Evolutionary conservation across 2,888 invertebrate genomes (phyloP), one percentile per base, ranked within the genome.

Genomic region (Tridacna crocea): DNA sequence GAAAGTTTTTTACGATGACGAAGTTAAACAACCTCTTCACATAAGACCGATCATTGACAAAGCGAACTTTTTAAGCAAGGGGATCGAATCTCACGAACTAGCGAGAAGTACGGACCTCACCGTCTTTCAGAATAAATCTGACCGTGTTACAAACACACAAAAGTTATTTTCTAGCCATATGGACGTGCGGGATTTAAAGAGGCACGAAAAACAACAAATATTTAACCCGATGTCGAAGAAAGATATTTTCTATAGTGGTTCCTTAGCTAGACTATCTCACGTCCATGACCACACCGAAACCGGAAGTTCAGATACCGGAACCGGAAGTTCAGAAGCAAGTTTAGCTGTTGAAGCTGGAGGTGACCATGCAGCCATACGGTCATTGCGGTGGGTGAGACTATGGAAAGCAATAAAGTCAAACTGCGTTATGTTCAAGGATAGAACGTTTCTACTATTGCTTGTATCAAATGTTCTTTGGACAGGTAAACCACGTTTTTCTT

Each of bases 191-290:
- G 75, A 77, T 27, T 51, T 75, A 1, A n/a, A 36, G 22, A 36
- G 51, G 24, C 48, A 36, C 24, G 27, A 48, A 11, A 63, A 36
- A 17, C 70, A 72, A 60, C 65, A 80, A 46, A 77, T 83, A 8
- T 77, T 84, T 24, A 82, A 97, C 1, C 97, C 98, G 22, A 96
- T 98, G 96, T 96, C 97, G 91, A 96, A 97, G 79, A 97, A 97
- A 76, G 98, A 99, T 94, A 96, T 98, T 13, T 96, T 99, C 90
- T 98, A 98, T 94, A 97, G 97, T 93, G 98, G 98, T 88, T 97
- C 96, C 90, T 94, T 96, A 46, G 94, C 95, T 66, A 63, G 77
- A 8, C n/a, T 82, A 0, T 63, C 79, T 13, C 70, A 72, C 13
- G 15, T 47, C 15, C 75, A 68, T 27, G 13, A 65, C 12, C 15